Evolutionary conservation across 2,888 invertebrate species (phyloP).

Genomic region (Drosophila emarginata): DNA sequence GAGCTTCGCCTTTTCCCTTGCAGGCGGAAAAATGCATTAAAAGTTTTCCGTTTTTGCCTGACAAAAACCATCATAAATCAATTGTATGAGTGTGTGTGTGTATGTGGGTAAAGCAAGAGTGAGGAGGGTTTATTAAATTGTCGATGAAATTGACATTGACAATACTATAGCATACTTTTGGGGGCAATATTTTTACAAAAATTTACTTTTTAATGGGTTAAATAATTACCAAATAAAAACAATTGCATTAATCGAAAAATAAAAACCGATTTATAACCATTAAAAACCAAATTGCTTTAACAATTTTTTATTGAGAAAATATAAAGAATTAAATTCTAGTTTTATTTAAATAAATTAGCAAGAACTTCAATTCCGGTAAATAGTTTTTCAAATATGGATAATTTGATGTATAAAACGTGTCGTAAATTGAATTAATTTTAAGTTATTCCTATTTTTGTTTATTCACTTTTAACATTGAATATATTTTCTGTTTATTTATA

Average conservation of each 20-base stretch:
- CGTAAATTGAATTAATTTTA: background rate
- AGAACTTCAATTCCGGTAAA: background rate
- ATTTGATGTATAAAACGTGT: background rate
- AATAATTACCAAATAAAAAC: too few species aligned
- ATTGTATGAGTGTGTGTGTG: background rate
- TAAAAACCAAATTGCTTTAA: too few species aligned
- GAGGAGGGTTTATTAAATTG: background rate
- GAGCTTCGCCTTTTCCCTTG: conserved; percentile 18
- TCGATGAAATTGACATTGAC: too few species aligned
- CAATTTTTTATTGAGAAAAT: too few species aligned
- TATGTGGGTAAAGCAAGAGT: too few species aligned
- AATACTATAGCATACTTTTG: background rate
- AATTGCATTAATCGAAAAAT: too few species aligned
- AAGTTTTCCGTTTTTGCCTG: conserved; percentile 6
- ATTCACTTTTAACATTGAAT: background rate
- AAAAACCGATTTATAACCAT: too few species aligned
- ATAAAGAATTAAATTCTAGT: too few species aligned
- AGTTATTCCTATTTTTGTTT: too few species aligned
- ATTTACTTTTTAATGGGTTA: too few species aligned
- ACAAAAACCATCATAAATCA: conserved; percentile 6
- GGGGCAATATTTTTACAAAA: background rate
- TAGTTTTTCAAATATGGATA: background rate
- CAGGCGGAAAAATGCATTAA: conserved; percentile 35
- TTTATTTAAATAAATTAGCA: background rate
- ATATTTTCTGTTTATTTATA: background rate